Evolutionary conservation across 2,888 invertebrate species (phyloP), one percentile per base, ranked within the genome.

Genomic region (Mythimna impura): DNA sequence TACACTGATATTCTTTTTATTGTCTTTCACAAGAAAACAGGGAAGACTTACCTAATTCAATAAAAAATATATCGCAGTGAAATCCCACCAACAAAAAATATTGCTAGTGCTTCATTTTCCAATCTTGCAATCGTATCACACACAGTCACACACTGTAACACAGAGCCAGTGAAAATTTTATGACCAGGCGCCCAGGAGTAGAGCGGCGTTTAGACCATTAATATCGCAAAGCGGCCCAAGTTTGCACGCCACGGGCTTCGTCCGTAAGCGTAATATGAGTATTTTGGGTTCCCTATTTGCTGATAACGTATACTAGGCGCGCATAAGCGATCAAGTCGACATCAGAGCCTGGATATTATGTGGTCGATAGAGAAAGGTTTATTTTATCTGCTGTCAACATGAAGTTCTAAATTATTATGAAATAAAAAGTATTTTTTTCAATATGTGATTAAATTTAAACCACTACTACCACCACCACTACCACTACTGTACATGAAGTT

Each of bases 131-230:
- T 66, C 17, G 6, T 25, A 22, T 22, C 22, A 52, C 9, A 58
- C 25, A 30, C 3, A 30, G 30, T 30, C 30, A 30, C 25, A 25
- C 22, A 40, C 36, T 40, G 22, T 67, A 36, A 52, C 36, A 71
- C 30, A 58, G 36, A 71, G 54, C 25, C 30, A 20, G 43, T 71
- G 58, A 74, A 79, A 52, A 63, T 80, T 68, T 68, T 47, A 80
- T 71, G 74, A 71, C 43, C 25, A 50, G 62, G 63, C 52, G 17
- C 36, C 36, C 47, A 62, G 52, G 25, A 36, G 63, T 61, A 25
- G 58, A 40, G 73, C 47, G 80, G 64, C 54, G 60, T 54, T 72
- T 68, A 66, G 57, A 73, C 17, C 67, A 66, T 82, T 82, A 73
- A 70, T 73, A 78, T 72, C 70, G 69, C 64, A 62, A 67, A 50